Percentiles rank a stretch among this genome's conserved stretches.
Evolutionary conservation across 2,797 vertebrate genomes (phyloP).

Genomic region (Fundulus diaphanus): DNA sequence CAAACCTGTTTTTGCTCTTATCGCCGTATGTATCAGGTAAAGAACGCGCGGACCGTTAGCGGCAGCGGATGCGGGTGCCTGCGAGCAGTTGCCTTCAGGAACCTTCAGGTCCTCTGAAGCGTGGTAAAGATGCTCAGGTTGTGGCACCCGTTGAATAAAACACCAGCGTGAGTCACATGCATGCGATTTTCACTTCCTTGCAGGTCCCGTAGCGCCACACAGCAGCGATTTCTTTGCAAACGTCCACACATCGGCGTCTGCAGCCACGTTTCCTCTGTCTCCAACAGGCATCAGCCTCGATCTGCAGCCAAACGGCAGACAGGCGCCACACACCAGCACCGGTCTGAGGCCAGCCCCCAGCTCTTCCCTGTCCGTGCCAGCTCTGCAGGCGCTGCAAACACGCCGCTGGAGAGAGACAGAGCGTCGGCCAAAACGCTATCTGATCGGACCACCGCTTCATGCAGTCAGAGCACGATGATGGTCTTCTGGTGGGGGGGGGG

Average conservation of each 20-base stretch:
- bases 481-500: slow-evolving; percentile 40
- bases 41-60: not conserved
- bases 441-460: slow-evolving; percentile 53
- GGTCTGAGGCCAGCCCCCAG: slow-evolving; percentile 61
- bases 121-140: not conserved
- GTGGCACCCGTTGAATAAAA: not conserved
- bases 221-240: slow-evolving; percentile 12
- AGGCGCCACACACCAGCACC: slow-evolving; percentile 56
- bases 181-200: not conserved
- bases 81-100: not conserved
- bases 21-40: not conserved
- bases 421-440: slow-evolving; percentile 54
- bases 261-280: slow-evolving; percentile 45
- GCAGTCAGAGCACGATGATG: slow-evolving; percentile 56
- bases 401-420: slow-evolving; percentile 56
- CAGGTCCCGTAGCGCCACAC: no score
- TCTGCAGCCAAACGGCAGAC: slow-evolving; percentile 61
- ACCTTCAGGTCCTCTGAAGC: not conserved
- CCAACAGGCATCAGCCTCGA: slow-evolving; percentile 55
- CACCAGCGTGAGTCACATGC: not conserved
- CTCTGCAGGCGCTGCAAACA: slow-evolving; percentile 62
- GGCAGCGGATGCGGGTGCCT: not conserved
- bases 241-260: slow-evolving; percentile 29
- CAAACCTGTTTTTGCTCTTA: not conserved
- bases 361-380: slow-evolving; percentile 56